Evolutionary conservation across 2,113 vertebrate species (phyloP), one percentile per base, ranked within the genome.

Genomic region (Zosterops lateralis): DNA sequence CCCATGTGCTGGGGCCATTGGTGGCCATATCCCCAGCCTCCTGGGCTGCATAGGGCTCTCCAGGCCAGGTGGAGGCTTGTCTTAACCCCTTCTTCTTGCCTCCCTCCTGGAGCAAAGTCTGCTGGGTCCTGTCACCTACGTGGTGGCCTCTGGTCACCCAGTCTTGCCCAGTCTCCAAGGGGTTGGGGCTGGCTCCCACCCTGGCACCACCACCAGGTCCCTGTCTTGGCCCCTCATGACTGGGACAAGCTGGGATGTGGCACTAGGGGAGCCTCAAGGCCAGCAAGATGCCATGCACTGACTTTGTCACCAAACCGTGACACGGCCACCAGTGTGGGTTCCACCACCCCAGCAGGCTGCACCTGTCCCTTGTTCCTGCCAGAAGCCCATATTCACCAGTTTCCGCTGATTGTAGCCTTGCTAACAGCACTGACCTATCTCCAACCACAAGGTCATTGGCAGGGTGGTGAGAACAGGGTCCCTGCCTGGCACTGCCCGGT

Each of bases 371-470:
- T 70, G 26, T 56, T 61, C n/a, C 26, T 91, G 64, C 34, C 78
- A 54, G 47, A 88, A 93, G 92, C 50, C 8, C 62, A 32, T 92
- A 89, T 96, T 94, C 89, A 92, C 81, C 84, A 80, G 94, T 66
- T 56, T 10, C 42, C 2, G 6, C 22, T 3, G 0, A 0, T 10
- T 1, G 2, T 2, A 1, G 50, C 68, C 1, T 2, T 84, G 66
- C 75, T 96, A 89, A 84, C 58, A n/a, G 81, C 66, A 58, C 81
- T 84, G 81, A 91, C 45, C 84, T 2, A 0, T 54, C 48, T 68
- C n/a, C 89, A 93, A 91, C 81, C 18, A 13, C 1, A 13, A 54
- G 44, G 66, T 61, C 31, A 10, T 56, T 0, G 0, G 19, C 44
- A 0, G 0, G 82, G 31, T n/a, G 38, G 29, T 0, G 0, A 66